phyloP scores from a whole-genome alignment of 2,797 vertebrate species.

The Scomberomorus guttatus region DNA sequence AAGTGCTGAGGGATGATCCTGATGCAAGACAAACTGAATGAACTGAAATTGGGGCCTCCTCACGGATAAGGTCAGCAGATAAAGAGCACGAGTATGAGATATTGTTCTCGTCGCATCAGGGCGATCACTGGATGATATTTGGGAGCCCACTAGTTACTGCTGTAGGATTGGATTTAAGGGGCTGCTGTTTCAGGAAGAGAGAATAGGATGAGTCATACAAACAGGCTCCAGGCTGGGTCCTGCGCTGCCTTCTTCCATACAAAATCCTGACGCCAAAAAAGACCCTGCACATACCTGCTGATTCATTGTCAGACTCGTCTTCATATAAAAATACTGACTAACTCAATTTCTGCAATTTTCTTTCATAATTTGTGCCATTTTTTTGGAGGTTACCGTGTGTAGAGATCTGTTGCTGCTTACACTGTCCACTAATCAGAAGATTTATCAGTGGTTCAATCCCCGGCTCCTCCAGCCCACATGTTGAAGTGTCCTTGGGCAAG shows the following conservation, averaged over 20 bases:
- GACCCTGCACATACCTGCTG: slow-evolving; percentile 17
- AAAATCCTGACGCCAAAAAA: slow-evolving; percentile 22
- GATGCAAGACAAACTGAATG: slow-evolving; percentile 56
- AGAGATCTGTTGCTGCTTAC: not conserved
- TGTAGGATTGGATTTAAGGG: slow-evolving; percentile 57
- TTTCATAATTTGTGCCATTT: not conserved
- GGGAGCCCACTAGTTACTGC: slow-evolving; percentile 48
- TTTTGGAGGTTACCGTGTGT: not conserved
- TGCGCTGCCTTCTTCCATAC: slow-evolving; percentile 33
- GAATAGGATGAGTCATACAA: slow-evolving; percentile 66
- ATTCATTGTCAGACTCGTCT: slow-evolving; percentile 1
- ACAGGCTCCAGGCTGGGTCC: slow-evolving; percentile 53
- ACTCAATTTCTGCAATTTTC: not conserved
- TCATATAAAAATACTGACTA: not conserved
- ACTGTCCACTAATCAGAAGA: no score
- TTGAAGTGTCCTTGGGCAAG: no score
- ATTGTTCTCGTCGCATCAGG: slow-evolving; percentile 49
- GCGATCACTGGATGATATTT: slow-evolving; percentile 55
- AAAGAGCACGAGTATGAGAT: slow-evolving; percentile 58
- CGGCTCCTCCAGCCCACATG: no score
- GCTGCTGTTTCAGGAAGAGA: slow-evolving; percentile 59
- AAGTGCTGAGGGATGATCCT: slow-evolving; percentile 69
- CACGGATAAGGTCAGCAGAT: slow-evolving; percentile 69
- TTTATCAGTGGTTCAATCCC: no score
- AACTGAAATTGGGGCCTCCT: slow-evolving; percentile 56